Evolutionary conservation across 2,797 vertebrate species (phyloP).

Genomic region (Poecilia velifera): DNA sequence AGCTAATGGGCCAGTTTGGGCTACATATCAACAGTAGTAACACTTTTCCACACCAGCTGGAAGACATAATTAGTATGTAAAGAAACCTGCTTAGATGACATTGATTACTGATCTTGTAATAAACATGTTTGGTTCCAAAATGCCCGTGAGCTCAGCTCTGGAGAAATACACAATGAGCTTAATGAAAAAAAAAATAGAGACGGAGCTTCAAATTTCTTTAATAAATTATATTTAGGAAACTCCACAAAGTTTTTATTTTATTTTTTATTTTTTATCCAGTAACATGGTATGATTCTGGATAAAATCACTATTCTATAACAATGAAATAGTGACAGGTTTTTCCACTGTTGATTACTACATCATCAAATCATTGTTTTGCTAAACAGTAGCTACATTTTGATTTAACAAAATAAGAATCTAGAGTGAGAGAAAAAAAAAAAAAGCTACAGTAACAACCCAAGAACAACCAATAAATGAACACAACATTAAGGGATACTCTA

Average conservation of each 20-base stretch:
- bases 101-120: slow-evolving; percentile 50
- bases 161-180: slow-evolving; percentile 4
- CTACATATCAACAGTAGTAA: slow-evolving; percentile 31
- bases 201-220: neutral
- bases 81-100: slow-evolving; percentile 54
- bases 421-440: slow-evolving; percentile 20
- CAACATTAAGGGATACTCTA: slow-evolving; percentile 18
- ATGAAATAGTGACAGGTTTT: neutral
- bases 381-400: neutral
- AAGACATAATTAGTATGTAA: slow-evolving; percentile 77
- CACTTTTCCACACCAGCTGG: slow-evolving; percentile 66
- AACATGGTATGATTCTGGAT: neutral
- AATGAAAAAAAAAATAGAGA: slow-evolving; percentile 13
- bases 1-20: slow-evolving; percentile 71
- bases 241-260: neutral
- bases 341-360: neutral
- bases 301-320: neutral
- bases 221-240: neutral
- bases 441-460: slow-evolving; percentile 35
- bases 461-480: slow-evolving; percentile 49
- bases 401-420: neutral
- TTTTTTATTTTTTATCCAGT: neutral
- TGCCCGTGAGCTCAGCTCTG: slow-evolving; percentile 39
- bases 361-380: neutral
- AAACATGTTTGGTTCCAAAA: slow-evolving; percentile 41